A percentile compares a stretch with the other conserved stretches of the same genome.
phyloP scores from a whole-genome alignment of 2,797 vertebrate species.

The Cuculus canorus region DNA sequence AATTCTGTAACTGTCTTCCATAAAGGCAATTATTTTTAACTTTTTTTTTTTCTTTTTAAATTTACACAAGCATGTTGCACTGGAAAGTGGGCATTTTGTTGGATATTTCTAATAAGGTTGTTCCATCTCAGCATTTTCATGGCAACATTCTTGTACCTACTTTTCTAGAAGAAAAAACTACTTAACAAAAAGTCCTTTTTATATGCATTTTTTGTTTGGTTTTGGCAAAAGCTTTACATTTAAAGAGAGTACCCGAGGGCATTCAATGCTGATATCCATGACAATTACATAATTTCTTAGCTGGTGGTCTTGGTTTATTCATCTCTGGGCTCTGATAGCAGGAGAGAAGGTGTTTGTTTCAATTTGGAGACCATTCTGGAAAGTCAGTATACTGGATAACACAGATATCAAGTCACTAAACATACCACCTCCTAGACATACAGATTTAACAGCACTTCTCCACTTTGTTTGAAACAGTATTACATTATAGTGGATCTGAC shows the following conservation, averaged over 20 bases:
- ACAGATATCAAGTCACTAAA: background rate
- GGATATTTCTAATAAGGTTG: background rate
- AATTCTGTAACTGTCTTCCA: background rate
- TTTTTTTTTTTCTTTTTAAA: background rate
- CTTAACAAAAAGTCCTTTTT: background rate
- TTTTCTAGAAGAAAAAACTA: background rate
- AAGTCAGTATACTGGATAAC: background rate
- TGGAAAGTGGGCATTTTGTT: background rate
- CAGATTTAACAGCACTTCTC: background rate
- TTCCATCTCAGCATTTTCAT: background rate
- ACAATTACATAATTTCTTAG: background rate
- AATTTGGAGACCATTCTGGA: slow-evolving; percentile 8
- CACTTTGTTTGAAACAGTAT: background rate
- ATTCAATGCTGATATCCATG: background rate
- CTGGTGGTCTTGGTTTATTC: slow-evolving; percentile 31
- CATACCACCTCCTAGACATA: background rate
- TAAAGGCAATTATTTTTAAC: background rate
- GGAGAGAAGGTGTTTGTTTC: background rate
- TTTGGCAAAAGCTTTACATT: background rate
- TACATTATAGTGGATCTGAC: background rate
- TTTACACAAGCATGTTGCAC: background rate
- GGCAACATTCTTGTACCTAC: background rate
- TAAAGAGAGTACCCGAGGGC: background rate
- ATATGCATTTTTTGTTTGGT: background rate
- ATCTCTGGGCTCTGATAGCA: background rate